phyloP scores from a whole-genome alignment of 35 echinoderm and acorn worm species.

The Lytechinus variegatus region DNA sequence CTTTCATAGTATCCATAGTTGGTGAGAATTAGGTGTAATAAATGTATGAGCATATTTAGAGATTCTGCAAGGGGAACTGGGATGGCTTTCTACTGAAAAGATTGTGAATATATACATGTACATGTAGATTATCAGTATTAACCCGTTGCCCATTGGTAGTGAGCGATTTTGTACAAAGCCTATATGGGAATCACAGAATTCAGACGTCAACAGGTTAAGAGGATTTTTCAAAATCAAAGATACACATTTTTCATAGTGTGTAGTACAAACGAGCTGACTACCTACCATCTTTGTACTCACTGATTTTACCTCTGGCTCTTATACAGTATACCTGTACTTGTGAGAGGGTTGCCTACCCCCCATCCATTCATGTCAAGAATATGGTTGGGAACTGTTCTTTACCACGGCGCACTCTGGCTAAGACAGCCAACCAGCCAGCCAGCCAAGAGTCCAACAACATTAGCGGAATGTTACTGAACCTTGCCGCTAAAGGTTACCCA shows the following conservation, averaged over 20 bases:
- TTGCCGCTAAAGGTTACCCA: neutral
- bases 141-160: too few species aligned
- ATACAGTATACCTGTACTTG: neutral
- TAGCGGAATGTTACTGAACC: slow-evolving; percentile 17
- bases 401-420: neutral
- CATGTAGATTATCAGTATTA: too few species aligned
- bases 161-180: neutral
- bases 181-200: neutral
- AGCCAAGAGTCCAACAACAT: slow-evolving; percentile 17
- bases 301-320: neutral
- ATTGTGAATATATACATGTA: too few species aligned
- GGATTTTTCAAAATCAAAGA: too few species aligned
- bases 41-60: neutral
- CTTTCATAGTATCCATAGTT: neutral
- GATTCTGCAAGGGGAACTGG: neutral
- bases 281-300: neutral
- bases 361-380: neutral
- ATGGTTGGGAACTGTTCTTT: neutral
- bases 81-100: neutral
- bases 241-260: too few species aligned
- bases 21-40: neutral
- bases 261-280: too few species aligned
- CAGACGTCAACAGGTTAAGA: neutral
- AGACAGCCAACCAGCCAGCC: neutral
- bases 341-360: neutral